phyloP scores from a whole-genome alignment of 2,888 invertebrate species.

The Netelia fuscicornis region DNA sequence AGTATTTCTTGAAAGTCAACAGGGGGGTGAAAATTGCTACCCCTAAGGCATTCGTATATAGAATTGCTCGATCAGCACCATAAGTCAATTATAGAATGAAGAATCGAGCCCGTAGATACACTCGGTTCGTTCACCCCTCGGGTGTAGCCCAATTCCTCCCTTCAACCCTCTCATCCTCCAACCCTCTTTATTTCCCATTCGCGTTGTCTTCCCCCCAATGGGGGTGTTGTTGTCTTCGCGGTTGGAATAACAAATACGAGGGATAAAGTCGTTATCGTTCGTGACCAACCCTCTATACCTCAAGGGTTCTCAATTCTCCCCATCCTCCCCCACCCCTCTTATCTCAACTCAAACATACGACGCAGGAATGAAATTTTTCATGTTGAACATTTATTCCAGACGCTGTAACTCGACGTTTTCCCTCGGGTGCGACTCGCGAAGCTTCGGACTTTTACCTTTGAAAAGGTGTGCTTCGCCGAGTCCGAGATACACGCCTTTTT shows the following conservation, averaged over 20 bases:
- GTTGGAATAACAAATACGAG: constrained; percentile 56
- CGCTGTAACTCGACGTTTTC: constrained; percentile 35
- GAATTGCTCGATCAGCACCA: constrained; percentile 6
- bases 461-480: constrained; percentile 8
- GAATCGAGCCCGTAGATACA: neutral
- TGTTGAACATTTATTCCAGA: neutral
- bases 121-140: neutral
- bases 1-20: neutral
- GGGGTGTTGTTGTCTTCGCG: constrained; percentile 29
- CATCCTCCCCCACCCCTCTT: neutral
- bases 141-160: neutral
- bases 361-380: constrained; percentile 30
- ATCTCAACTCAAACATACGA: constrained; percentile 18
- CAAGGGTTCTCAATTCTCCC: constrained; percentile 24
- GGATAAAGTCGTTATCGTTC: constrained; percentile 51
- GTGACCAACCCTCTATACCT: constrained; percentile 15
- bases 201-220: constrained; percentile 5
- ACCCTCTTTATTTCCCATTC: neutral
- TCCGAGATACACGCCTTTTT: neutral
- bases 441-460: constrained; percentile 4
- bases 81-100: constrained; percentile 40
- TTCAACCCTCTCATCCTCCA: neutral
- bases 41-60: neutral
- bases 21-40: neutral
- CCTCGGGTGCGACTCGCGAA: constrained; percentile 17